These are phyloP conservation scores for Danio choprae DNA, from an alignment of 2,797 vertebrate species.

Conservation along the genomic window DNA sequence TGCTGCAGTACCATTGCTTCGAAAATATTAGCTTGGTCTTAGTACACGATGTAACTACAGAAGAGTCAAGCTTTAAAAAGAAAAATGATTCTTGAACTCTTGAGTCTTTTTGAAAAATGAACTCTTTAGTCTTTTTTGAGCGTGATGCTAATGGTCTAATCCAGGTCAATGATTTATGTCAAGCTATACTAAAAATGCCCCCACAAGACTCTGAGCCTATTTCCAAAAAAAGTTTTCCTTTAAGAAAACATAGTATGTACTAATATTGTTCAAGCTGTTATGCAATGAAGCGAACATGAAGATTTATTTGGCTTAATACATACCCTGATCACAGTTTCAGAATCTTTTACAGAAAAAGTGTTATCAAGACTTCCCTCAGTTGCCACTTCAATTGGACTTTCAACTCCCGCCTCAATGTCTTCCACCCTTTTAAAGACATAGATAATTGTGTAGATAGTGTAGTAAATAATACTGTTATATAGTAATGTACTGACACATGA, in stretches of 20 bases:
- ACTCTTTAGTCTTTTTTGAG: too few relatives aligned
- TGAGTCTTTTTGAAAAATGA: too few relatives aligned
- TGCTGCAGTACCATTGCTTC: too few relatives aligned
- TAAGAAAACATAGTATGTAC: not conserved
- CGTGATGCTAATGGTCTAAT: too few relatives aligned
- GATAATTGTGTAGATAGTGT: not conserved
- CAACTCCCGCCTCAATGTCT: constrained; percentile 55
- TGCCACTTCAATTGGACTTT: constrained; percentile 23
- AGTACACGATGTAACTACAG: too few relatives aligned
- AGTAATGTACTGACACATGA: not conserved
- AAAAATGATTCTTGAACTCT: too few relatives aligned
- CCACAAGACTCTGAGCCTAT: too few relatives aligned
- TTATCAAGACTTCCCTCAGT: not conserved
- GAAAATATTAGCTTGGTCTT: too few relatives aligned
- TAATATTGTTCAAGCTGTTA: constrained; percentile 1
- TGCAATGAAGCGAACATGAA: not conserved
- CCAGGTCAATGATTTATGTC: too few relatives aligned
- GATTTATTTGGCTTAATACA: not conserved
- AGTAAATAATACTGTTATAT: not conserved
- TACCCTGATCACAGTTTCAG: constrained; percentile 39
- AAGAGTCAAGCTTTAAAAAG: too few relatives aligned
- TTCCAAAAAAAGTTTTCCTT: not conserved
- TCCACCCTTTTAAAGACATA: constrained; percentile 64
- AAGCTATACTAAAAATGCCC: too few relatives aligned
- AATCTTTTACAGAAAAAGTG: constrained; percentile 1